Evolutionary conservation across 2,797 vertebrate genomes (phyloP).

Genomic region (Gymnopithys bicolor): DNA sequence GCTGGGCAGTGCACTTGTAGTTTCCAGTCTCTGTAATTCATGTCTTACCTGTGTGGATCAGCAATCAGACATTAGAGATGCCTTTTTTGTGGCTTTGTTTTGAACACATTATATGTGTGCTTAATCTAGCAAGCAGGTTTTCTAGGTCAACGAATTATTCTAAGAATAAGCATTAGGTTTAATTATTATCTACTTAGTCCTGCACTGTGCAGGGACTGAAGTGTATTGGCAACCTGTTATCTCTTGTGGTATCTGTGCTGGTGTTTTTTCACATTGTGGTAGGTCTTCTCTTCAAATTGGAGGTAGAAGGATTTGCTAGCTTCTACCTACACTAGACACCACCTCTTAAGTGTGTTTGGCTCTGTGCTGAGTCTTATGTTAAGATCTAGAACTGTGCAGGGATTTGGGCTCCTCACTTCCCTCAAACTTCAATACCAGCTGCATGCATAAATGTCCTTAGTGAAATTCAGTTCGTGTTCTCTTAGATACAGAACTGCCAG

Average conservation of each 20-base stretch:
- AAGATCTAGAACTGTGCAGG: not conserved
- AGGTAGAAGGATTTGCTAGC: not conserved
- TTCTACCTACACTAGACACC: not conserved
- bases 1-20: not conserved
- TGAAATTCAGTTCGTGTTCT: not conserved
- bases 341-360: not conserved
- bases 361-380: not conserved
- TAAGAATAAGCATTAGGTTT: constrained; percentile 41
- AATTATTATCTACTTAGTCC: constrained; percentile 30
- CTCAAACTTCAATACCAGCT: not conserved
- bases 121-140: constrained; percentile 15
- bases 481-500: not conserved
- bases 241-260: not conserved
- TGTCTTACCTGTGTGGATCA: not conserved
- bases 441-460: not conserved
- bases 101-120: not conserved
- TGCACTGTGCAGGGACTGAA: not conserved
- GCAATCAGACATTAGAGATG: not conserved
- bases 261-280: not conserved
- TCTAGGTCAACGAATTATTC: constrained; percentile 1
- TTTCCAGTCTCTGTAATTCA: not conserved
- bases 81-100: not conserved
- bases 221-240: constrained; percentile 12
- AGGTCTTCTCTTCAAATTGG: not conserved
- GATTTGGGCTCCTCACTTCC: not conserved